Percentiles rank a stretch among this genome's conserved stretches.
phyloP scores from a whole-genome alignment of 2,888 invertebrate species.

The Ennomos erosarius region DNA sequence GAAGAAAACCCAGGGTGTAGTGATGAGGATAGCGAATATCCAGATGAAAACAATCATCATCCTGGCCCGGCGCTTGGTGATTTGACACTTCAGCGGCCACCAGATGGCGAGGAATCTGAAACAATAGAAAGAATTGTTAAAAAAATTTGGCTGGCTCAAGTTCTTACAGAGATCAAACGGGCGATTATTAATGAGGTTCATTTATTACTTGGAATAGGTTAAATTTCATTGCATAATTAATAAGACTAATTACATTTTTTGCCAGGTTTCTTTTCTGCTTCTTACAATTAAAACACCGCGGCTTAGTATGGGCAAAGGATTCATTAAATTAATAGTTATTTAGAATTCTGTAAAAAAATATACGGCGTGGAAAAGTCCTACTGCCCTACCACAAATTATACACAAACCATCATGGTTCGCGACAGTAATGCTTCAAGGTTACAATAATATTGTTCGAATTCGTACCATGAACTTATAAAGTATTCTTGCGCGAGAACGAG shows the following conservation, averaged over 20 bases:
- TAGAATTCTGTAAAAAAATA: no score
- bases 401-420: no score
- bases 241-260: not conserved
- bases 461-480: no score
- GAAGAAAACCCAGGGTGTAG: slow-evolving; percentile 96
- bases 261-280: no score
- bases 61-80: slow-evolving; percentile 94
- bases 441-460: no score
- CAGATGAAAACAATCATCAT: slow-evolving; percentile 96
- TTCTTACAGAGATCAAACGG: slow-evolving; percentile 3
- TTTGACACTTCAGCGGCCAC: slow-evolving; percentile 96
- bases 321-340: no score
- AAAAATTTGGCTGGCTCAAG: slow-evolving; percentile 3
- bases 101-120: slow-evolving; percentile 97
- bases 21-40: slow-evolving; percentile 93
- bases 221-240: slow-evolving; percentile 10
- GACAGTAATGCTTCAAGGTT: no score
- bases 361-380: no score
- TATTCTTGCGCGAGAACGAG: no score
- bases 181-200: slow-evolving; percentile 7
- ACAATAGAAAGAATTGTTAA: slow-evolving; percentile 60
- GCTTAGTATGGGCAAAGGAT: no score
- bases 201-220: slow-evolving; percentile 12
- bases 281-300: no score
- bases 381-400: no score